These are phyloP conservation scores for Acleris laterana DNA, from an alignment of 2,888 invertebrate species.

Conservation along the genomic window DNA sequence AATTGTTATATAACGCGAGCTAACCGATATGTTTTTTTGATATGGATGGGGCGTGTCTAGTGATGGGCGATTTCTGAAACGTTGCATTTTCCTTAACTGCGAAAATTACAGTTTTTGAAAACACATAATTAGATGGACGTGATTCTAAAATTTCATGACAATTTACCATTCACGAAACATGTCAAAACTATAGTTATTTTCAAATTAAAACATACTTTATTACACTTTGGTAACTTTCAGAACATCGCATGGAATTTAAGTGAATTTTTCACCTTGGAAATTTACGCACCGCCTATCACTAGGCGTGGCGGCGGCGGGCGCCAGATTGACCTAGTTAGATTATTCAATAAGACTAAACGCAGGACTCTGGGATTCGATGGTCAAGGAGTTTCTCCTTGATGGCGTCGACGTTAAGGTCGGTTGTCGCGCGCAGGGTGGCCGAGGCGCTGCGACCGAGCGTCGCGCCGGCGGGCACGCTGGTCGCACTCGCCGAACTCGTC, in stretches of 20 bases:
- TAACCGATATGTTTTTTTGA: slow-evolving; percentile 24
- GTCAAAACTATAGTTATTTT: too few species aligned
- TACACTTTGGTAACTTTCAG: too few species aligned
- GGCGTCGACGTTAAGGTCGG: slow-evolving; percentile 90
- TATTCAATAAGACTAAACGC: slow-evolving; percentile 86
- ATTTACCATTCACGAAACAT: too few species aligned
- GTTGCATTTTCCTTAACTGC: too few species aligned
- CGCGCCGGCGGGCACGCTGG: slow-evolving; percentile 48
- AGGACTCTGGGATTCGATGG: slow-evolving; percentile 94
- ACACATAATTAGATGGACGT: too few species aligned
- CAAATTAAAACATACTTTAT: too few species aligned
- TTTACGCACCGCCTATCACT: too few species aligned
- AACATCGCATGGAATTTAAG: too few species aligned
- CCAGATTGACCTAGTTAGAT: slow-evolving; percentile 2
- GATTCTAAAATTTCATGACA: too few species aligned
- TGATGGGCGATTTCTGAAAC: too few species aligned
- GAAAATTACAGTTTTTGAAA: too few species aligned
- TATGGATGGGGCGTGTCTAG: neutral
- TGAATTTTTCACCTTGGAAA: too few species aligned
- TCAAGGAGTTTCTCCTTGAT: slow-evolving; percentile 95
- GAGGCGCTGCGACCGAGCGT: slow-evolving; percentile 75
- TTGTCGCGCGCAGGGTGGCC: slow-evolving; percentile 73
- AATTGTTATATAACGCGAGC: slow-evolving; percentile 1
- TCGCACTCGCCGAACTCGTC: slow-evolving; percentile 53
- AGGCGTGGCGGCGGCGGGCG: slow-evolving; percentile 15